Conservation (phyloP, 2,113 vertebrate species). For the Pogonocichla stellata region DNA sequence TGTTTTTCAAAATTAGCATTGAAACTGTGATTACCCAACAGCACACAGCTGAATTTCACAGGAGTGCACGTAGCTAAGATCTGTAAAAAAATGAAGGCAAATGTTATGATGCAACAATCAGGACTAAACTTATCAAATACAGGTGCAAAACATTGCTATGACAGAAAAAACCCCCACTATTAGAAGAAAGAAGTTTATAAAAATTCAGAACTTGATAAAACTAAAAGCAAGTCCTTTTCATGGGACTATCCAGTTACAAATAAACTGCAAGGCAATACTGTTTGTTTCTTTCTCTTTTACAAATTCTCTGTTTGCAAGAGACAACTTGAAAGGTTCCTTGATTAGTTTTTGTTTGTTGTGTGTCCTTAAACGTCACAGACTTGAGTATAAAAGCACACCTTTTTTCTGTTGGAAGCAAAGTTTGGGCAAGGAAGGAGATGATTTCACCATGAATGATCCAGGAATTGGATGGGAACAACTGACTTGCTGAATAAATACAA, state of each 20-base stretch:
- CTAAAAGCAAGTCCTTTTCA: neutral
- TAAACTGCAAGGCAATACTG: neutral
- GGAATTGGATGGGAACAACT: neutral
- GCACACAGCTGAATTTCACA: neutral
- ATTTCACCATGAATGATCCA: neutral
- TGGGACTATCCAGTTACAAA: neutral
- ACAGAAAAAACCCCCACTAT: neutral
- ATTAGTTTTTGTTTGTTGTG: neutral
- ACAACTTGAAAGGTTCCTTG: neutral
- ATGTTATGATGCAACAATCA: neutral
- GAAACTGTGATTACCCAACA: neutral
- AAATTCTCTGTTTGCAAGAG: neutral
- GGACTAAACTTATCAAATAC: neutral
- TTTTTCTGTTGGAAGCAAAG: neutral
- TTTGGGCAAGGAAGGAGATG: neutral
- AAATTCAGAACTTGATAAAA: constrained; percentile 16
- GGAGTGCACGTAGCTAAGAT: neutral
- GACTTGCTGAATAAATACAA: neutral
- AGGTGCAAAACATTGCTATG: neutral
- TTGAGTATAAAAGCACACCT: neutral
- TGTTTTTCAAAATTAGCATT: neutral
- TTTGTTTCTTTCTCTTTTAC: neutral
- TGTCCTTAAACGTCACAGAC: neutral
- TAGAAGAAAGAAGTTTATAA: neutral
- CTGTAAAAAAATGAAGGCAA: neutral